These are phyloP conservation scores for Holocentrus rufus DNA, from an alignment of 2,797 vertebrate species.

Conservation along the genomic window DNA sequence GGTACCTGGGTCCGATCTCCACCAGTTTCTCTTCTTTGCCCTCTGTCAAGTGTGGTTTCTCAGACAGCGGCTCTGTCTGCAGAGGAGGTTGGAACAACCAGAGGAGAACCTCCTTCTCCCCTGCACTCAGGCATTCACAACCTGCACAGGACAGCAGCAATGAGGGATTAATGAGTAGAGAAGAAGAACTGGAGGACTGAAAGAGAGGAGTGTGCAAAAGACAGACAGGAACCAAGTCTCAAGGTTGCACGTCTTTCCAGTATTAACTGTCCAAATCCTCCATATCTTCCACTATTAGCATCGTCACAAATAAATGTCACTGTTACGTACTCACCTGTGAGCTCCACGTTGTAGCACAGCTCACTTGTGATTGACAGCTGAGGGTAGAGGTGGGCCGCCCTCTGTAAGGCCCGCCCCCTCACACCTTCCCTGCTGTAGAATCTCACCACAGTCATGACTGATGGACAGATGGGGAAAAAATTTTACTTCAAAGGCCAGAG, in stretches of 20 bases:
- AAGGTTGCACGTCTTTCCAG: not conserved
- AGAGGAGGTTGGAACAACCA: conserved; percentile 88
- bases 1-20: conserved; percentile 90
- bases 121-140: conserved; percentile 62
- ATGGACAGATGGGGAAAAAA: conserved; percentile 26
- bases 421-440: conserved; percentile 80
- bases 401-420: conserved; percentile 68
- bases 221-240: conserved; percentile 17
- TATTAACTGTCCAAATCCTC: not conserved
- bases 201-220: not conserved
- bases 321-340: conserved; percentile 74
- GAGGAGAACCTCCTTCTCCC: conserved; percentile 81
- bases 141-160: conserved; percentile 68
- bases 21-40: conserved; percentile 80
- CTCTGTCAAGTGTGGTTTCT: conserved; percentile 79
- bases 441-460: conserved; percentile 80
- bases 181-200: not conserved
- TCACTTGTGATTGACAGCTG: conserved; percentile 75
- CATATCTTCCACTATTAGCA: not conserved
- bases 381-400: conserved; percentile 72
- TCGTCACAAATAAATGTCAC: not conserved
- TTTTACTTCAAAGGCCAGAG: conserved; percentile 2
- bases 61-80: conserved; percentile 76
- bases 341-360: conserved; percentile 85
- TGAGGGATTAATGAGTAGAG: not conserved